phyloP scores from a whole-genome alignment of 2,888 invertebrate species.

The Athripsodes cinereus region DNA sequence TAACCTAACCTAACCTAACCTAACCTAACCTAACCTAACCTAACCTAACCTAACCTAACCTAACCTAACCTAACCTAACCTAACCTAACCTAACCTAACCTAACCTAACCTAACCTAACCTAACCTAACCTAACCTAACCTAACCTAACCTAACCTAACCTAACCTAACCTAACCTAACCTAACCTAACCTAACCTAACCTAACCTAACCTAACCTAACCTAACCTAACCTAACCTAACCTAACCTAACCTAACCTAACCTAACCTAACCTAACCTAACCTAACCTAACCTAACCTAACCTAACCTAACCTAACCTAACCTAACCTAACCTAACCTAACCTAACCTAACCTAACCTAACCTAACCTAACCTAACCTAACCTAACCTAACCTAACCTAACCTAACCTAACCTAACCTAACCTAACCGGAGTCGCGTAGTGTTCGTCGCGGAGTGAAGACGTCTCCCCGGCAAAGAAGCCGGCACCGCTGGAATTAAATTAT shows the following conservation, averaged over 20 bases:
- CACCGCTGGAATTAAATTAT: too few relatives aligned
- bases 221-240: neutral
- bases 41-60: neutral
- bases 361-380: slow-evolving; percentile 8
- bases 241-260: slow-evolving; percentile 5
- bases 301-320: slow-evolving; percentile 5
- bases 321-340: slow-evolving; percentile 6
- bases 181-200: neutral
- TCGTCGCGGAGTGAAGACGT: too few relatives aligned
- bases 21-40: neutral
- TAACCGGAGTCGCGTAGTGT: neutral
- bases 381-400: slow-evolving; percentile 10
- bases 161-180: neutral
- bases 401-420: slow-evolving; percentile 10
- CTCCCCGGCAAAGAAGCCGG: too few relatives aligned
- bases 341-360: slow-evolving; percentile 10
- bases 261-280: slow-evolving; percentile 5
- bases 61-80: neutral
- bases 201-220: neutral
- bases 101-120: neutral
- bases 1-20: neutral
- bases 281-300: slow-evolving; percentile 5
- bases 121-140: neutral
- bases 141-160: neutral
- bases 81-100: neutral